Conservation (phyloP, 2,888 invertebrate genomes). For the Drosophila testacea region DNA sequence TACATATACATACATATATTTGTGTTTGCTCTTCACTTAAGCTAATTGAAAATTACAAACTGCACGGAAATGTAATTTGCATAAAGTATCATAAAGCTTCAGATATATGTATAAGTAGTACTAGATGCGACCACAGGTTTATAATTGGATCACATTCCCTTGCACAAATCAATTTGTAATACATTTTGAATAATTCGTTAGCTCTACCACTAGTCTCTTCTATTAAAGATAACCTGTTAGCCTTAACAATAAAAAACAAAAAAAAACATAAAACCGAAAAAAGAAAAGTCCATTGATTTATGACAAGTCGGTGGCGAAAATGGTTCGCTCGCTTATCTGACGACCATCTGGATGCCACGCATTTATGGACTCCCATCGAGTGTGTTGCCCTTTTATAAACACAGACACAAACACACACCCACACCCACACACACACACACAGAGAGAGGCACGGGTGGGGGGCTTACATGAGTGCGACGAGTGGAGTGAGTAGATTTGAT, state of each 20-base stretch:
- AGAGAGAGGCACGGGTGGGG: background rate
- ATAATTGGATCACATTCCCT: conserved; percentile 31
- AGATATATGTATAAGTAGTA: too few relatives aligned
- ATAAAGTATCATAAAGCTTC: conserved; percentile 24
- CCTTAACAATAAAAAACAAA: conserved; percentile 57
- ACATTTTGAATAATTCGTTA: conserved; percentile 26
- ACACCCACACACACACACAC: conserved; percentile 5
- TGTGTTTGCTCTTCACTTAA: conserved; percentile 62
- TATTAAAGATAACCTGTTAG: conserved; percentile 69
- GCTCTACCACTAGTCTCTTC: background rate
- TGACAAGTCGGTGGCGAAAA: conserved; percentile 47
- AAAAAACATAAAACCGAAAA: conserved; percentile 4
- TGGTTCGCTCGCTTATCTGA: conserved; percentile 57
- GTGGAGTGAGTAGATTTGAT: conserved; percentile 58
- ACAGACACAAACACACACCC: conserved; percentile 10
- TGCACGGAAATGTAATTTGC: conserved; percentile 36
- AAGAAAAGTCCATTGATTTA: conserved; percentile 63
- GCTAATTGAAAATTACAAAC: conserved; percentile 71
- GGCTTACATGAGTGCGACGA: conserved; percentile 13
- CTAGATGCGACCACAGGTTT: background rate
- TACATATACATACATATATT: conserved; percentile 8
- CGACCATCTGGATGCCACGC: conserved; percentile 67
- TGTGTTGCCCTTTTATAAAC: conserved; percentile 24
- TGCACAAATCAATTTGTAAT: conserved; percentile 16
- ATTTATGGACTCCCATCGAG: conserved; percentile 53